Evolutionary conservation across 1,140 invertebrate species (phyloP).

Genomic region (Anoplophora glabripennis): DNA sequence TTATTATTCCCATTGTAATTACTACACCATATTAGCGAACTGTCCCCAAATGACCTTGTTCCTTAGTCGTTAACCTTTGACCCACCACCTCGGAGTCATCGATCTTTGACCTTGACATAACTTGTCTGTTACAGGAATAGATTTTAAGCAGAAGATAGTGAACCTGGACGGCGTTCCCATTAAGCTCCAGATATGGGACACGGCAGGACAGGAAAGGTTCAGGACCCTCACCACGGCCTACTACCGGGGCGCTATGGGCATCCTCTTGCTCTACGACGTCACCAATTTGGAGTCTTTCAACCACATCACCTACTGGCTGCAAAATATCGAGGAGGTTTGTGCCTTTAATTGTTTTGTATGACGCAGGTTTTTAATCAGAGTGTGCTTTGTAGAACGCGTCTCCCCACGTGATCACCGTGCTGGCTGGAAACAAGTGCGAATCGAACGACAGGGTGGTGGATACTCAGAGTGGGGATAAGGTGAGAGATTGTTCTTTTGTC

Average conservation of each 20-base stretch:
- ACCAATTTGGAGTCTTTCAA: constrained; percentile 84
- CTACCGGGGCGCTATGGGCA: constrained; percentile 83
- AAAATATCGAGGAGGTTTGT: constrained; percentile 78
- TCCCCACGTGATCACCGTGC: constrained; percentile 78
- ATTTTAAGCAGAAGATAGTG: constrained; percentile 89
- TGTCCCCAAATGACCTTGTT: no score
- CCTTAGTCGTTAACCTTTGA: no score
- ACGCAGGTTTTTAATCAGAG: constrained; percentile 3
- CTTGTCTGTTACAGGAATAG: constrained; percentile 60
- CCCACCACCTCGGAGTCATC: no score
- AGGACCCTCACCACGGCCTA: constrained; percentile 83
- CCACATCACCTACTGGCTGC: constrained; percentile 81
- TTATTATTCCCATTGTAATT: no score
- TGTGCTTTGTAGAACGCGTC: constrained; percentile 69
- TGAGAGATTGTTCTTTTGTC: constrained; percentile 39
- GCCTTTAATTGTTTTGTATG: not conserved
- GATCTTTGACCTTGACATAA: no score
- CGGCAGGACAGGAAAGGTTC: constrained; percentile 70
- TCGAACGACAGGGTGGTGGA: constrained; percentile 71
- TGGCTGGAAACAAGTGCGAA: constrained; percentile 84
- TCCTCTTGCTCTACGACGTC: constrained; percentile 83
- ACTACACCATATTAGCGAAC: no score
- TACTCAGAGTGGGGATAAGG: constrained; percentile 75
- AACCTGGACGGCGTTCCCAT: constrained; percentile 80
- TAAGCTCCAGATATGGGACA: constrained; percentile 88